Conservation (phyloP, 2,888 invertebrate species). For the Campoplex capitator region DNA sequence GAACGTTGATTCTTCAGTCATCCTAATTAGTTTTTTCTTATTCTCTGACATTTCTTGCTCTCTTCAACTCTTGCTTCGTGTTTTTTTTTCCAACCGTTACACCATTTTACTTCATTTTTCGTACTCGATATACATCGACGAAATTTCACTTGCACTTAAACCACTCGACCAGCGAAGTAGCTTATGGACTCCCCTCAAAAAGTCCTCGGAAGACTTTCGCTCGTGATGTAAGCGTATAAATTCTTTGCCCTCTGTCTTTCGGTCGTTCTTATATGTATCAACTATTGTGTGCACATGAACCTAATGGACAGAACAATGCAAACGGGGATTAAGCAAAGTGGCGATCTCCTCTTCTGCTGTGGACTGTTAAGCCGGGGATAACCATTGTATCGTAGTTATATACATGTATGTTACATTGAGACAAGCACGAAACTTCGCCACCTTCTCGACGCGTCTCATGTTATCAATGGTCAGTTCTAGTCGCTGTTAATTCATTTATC, state of each 20-base stretch:
- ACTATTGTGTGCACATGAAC: conserved; percentile 2
- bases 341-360: conserved; percentile 49
- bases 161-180: background rate
- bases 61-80: background rate
- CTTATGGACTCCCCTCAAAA: background rate
- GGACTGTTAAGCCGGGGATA: conserved; percentile 28
- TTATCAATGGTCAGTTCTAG: conserved; percentile 13
- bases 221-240: background rate
- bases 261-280: conserved; percentile 1
- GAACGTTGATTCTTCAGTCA: background rate
- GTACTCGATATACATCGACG: background rate
- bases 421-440: conserved; percentile 44
- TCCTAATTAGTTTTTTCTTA: background rate
- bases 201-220: background rate
- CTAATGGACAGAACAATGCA: conserved; percentile 59
- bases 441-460: conserved; percentile 15
- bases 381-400: conserved; percentile 15
- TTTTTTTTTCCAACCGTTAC: background rate
- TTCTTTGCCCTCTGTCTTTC: background rate
- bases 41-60: background rate
- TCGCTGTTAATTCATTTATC: conserved; percentile 39
- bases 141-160: background rate
- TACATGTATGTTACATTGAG: conserved; percentile 17
- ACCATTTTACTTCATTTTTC: background rate
- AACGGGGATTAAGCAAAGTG: conserved; percentile 64